Evolutionary conservation across 2,888 invertebrate genomes (phyloP).

Genomic region (Alsophila aescularia): DNA sequence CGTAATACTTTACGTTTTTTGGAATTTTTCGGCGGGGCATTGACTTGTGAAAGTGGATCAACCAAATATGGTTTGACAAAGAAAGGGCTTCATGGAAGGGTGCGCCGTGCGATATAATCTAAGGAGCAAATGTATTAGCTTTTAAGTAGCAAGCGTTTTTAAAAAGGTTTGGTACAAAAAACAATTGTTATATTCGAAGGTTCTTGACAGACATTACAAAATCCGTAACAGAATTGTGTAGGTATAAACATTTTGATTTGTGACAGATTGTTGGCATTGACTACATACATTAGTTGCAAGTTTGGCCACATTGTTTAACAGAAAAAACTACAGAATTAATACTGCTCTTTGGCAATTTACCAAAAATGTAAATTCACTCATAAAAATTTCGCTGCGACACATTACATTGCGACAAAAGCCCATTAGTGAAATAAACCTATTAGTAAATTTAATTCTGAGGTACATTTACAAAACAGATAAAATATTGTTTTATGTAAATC

Average conservation of each 20-base stretch:
- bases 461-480: no score
- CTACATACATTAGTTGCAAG: background rate
- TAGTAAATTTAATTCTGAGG: background rate
- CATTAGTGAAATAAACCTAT: background rate
- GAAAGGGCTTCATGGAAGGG: conserved; percentile 18
- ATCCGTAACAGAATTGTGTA: no score
- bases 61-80: conserved; percentile 30
- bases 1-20: conserved; percentile 41
- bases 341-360: conserved; percentile 3
- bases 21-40: conserved; percentile 43
- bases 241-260: no score
- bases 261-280: no score
- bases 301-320: background rate
- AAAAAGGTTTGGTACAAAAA: background rate
- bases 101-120: conserved; percentile 12
- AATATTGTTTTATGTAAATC: no score
- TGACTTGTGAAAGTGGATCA: conserved; percentile 45
- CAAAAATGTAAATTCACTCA: conserved; percentile 7
- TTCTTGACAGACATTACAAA: no score
- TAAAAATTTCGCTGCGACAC: background rate
- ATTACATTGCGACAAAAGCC: background rate
- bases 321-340: background rate
- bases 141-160: background rate
- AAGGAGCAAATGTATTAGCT: conserved; percentile 13
- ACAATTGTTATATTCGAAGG: no score